Conservation (phyloP, 2,797 vertebrate genomes). For the Clarias platycephalus region DNA sequence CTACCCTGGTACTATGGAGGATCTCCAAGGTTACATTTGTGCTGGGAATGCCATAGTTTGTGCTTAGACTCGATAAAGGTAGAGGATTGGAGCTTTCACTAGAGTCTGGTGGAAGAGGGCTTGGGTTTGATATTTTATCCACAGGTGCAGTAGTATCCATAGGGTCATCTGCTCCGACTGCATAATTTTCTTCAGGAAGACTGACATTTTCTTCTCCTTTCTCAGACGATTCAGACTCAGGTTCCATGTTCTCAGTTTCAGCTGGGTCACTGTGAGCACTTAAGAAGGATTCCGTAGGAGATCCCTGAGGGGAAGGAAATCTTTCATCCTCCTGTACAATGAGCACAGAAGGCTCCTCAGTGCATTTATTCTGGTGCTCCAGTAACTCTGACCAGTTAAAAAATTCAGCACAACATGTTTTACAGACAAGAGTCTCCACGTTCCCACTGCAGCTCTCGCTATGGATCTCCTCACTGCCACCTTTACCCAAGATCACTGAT, state of each 20-base stretch:
- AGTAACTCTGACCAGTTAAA: constrained; percentile 87
- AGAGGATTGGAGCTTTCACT: constrained; percentile 68
- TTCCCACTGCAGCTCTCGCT: constrained; percentile 75
- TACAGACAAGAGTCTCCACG: constrained; percentile 86
- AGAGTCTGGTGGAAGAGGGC: constrained; percentile 65
- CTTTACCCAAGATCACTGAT: constrained; percentile 75
- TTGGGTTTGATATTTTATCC: constrained; percentile 66
- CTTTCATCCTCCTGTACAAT: constrained; percentile 82
- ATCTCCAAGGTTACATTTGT: constrained; percentile 96
- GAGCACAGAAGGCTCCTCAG: constrained; percentile 83
- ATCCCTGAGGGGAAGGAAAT: constrained; percentile 70
- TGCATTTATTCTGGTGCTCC: constrained; percentile 84
- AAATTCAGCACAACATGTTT: constrained; percentile 91
- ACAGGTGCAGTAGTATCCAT: constrained; percentile 81
- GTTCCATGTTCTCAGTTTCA: constrained; percentile 80
- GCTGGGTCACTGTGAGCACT: constrained; percentile 77
- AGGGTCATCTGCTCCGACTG: constrained; percentile 72
- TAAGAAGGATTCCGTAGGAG: constrained; percentile 77
- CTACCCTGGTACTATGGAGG: constrained; percentile 93
- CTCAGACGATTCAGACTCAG: constrained; percentile 65
- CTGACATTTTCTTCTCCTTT: constrained; percentile 73
- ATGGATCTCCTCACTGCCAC: constrained; percentile 71
- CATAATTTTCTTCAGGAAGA: constrained; percentile 64
- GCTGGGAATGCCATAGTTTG: constrained; percentile 81
- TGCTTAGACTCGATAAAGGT: constrained; percentile 66